Conservation (phyloP, 2,113 vertebrate species). For the Panthera leo region DNA sequence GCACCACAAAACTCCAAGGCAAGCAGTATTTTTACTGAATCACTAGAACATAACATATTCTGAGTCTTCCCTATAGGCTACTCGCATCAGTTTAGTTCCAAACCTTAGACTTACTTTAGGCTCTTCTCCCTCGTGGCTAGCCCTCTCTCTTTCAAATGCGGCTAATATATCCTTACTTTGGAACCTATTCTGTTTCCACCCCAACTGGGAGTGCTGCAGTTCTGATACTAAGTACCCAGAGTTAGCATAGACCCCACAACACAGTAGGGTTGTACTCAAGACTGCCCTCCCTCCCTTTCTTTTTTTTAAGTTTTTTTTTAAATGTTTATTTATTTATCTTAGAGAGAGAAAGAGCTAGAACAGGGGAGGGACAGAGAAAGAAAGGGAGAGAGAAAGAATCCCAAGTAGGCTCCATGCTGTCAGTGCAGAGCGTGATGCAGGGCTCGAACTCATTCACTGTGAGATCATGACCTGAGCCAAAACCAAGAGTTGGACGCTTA, state of each 20-base stretch:
- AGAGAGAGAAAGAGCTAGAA: not conserved
- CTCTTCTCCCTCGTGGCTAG: not conserved
- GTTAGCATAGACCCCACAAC: not conserved
- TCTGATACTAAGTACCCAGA: not conserved
- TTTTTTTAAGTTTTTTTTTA: not conserved
- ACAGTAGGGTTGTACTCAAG: not conserved
- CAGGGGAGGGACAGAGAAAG: no score
- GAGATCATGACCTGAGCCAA: no score
- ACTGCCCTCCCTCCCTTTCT: not conserved
- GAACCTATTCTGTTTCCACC: not conserved
- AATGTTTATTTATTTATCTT: not conserved
- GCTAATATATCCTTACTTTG: not conserved
- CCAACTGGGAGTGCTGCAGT: not conserved
- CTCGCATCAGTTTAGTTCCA: not conserved
- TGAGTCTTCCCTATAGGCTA: not conserved
- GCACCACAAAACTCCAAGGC: constrained; percentile 6
- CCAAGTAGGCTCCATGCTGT: no score
- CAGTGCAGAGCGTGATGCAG: no score
- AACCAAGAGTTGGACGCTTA: no score
- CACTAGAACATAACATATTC: not conserved
- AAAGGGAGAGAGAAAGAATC: no score
- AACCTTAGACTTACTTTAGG: not conserved
- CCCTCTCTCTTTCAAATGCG: not conserved
- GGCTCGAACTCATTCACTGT: no score
- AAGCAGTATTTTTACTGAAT: constrained; percentile 19